phyloP scores from a whole-genome alignment of 2,113 vertebrate species.

The Stegostoma tigrinum region DNA sequence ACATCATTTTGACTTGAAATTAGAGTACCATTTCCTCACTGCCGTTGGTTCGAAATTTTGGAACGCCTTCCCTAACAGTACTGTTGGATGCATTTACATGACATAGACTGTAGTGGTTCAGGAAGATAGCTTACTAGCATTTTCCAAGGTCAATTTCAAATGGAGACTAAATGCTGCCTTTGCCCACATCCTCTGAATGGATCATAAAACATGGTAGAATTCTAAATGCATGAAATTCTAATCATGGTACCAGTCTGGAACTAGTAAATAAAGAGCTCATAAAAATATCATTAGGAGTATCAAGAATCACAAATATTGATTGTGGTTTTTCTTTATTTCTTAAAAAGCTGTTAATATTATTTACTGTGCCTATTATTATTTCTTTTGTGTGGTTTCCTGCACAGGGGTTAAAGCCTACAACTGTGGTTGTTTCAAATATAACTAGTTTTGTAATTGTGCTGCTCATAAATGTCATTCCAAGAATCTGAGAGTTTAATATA shows the following conservation, averaged over 20 bases:
- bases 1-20: too few species aligned
- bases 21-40: too few species aligned
- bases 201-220: neutral
- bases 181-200: neutral
- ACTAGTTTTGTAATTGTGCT: neutral
- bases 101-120: neutral
- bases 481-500: neutral
- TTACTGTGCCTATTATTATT: neutral
- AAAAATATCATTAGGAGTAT: neutral
- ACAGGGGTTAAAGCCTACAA: neutral
- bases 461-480: slow-evolving; percentile 17
- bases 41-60: too few species aligned
- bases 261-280: neutral
- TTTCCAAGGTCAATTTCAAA: neutral
- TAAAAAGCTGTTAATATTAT: neutral
- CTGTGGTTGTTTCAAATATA: neutral
- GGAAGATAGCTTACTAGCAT: neutral
- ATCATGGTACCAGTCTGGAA: neutral
- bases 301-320: neutral
- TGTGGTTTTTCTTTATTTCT: neutral
- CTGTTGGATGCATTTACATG: neutral
- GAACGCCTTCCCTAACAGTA: too few species aligned
- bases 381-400: neutral
- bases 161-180: neutral
- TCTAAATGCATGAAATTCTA: neutral